Evolutionary conservation across 2,888 invertebrate species (phyloP), one percentile per base, ranked within the genome.

Genomic region (Blastobasis adustella): DNA sequence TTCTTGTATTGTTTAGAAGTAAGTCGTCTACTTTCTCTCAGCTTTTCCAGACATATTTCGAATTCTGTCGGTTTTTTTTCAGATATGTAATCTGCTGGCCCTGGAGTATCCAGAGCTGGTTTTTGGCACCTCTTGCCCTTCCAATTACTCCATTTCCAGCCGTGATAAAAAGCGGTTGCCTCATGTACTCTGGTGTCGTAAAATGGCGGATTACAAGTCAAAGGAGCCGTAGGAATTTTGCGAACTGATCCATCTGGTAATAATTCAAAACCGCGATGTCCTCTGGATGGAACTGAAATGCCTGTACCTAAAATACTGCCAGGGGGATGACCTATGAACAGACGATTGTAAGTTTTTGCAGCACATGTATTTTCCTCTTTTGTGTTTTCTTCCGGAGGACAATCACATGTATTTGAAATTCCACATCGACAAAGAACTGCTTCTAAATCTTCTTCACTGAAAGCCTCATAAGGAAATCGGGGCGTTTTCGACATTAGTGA

Each of bases 141-240:
- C 69, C 80, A 66, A 37, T 65, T 60, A 65, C 85, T 83, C 87
- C 86, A 85, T 73, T 85, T 86, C 45, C 85, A 86, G 5, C 86
- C 86, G 5, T 58, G 73, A 57, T 85, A 87, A 66, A 73, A 84
- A 40, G 69, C 61, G 23, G 79, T 76, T 4, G 66, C 67, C 50
- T 79, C 79, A 6, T 62, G 59, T n/a, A 80, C 68, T 49, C 56
- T 64, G 1, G 69, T 51, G 53, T 85, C 61, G 62, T 83, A 84
- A 60, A 84, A 80, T 8, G 76, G 76, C 10, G 79, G 79, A 44
- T 67, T 60, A 48, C 65, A 55, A 42, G 67, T 58, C 45, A 49
- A 52, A 38, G 54, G 47, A 53, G 58, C 49, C 0, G 60, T 51
- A 37, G 58, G 54, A 36, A 66, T 46, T 52, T 69, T 67, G 53